phyloP scores from a whole-genome alignment of 2,797 vertebrate genomes.

The Macropodus opercularis region DNA sequence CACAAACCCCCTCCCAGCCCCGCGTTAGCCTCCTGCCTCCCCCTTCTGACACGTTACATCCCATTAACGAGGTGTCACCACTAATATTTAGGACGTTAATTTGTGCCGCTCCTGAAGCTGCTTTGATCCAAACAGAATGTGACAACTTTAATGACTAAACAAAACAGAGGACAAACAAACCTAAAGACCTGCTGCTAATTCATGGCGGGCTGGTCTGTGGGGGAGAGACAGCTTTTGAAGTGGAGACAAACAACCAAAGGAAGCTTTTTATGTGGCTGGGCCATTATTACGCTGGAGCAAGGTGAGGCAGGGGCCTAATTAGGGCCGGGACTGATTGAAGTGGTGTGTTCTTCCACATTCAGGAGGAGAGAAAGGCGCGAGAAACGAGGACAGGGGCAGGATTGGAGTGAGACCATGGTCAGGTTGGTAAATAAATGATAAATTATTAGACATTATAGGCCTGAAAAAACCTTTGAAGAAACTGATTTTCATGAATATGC shows the following conservation, averaged over 20 bases:
- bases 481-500: neutral
- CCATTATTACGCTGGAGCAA: constrained; percentile 50
- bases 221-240: constrained; percentile 61
- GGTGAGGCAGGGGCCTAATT: constrained; percentile 63
- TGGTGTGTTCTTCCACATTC: constrained; percentile 25
- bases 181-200: constrained; percentile 58
- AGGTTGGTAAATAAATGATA: too few species aligned
- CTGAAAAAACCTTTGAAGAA: neutral
- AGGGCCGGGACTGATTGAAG: constrained; percentile 59
- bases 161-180: constrained; percentile 76
- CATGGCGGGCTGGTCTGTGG: constrained; percentile 34
- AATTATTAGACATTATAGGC: constrained; percentile 28
- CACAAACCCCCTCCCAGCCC: constrained; percentile 1
- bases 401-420: too few species aligned
- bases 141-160: constrained; percentile 78
- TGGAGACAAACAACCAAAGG: constrained; percentile 54
- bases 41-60: constrained; percentile 45
- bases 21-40: constrained; percentile 15
- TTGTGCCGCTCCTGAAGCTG: constrained; percentile 52
- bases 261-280: constrained; percentile 55
- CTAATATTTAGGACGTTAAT: constrained; percentile 68
- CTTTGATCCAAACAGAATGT: constrained; percentile 75
- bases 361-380: constrained; percentile 14
- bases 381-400: constrained; percentile 8
- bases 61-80: constrained; percentile 69